Percentiles rank a stretch among this genome's conserved stretches.
These are phyloP conservation scores for Xerus rutilus DNA, from an alignment of 2,797 vertebrate genomes.

Conservation along the genomic window DNA sequence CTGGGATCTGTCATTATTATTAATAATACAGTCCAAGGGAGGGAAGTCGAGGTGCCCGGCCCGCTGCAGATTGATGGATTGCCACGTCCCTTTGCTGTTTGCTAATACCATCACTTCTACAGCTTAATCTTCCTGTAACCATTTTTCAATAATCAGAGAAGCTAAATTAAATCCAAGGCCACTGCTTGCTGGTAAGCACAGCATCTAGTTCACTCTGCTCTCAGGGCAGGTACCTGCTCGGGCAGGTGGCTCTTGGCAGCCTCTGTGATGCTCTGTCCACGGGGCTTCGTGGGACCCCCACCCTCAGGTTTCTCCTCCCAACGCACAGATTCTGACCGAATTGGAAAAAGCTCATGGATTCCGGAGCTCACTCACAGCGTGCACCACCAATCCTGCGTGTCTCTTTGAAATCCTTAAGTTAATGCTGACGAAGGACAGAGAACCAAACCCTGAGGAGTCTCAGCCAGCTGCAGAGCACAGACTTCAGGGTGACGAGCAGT, in stretches of 20 bases:
- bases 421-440: background rate
- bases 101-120: slow-evolving; percentile 21
- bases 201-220: background rate
- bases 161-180: slow-evolving; percentile 42
- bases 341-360: background rate
- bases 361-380: background rate
- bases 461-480: background rate
- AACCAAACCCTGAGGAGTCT: background rate
- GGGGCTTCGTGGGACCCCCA: accelerated
- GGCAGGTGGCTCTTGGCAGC: accelerated
- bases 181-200: background rate
- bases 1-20: background rate
- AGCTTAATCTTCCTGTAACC: slow-evolving; percentile 68
- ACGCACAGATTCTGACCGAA: background rate
- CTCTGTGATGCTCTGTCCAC: accelerated
- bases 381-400: accelerated
- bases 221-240: accelerated
- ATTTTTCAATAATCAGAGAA: slow-evolving; percentile 69
- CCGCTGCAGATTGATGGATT: background rate
- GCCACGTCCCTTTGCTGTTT: background rate
- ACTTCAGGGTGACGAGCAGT: background rate
- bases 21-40: slow-evolving; percentile 19
- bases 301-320: accelerated
- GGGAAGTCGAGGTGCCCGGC: accelerated
- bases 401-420: background rate